Percentiles rank a stretch among this genome's conserved stretches.
These are phyloP conservation scores for Eilema griseolum DNA, from an alignment of 2,888 invertebrate species.

Conservation along the genomic window DNA sequence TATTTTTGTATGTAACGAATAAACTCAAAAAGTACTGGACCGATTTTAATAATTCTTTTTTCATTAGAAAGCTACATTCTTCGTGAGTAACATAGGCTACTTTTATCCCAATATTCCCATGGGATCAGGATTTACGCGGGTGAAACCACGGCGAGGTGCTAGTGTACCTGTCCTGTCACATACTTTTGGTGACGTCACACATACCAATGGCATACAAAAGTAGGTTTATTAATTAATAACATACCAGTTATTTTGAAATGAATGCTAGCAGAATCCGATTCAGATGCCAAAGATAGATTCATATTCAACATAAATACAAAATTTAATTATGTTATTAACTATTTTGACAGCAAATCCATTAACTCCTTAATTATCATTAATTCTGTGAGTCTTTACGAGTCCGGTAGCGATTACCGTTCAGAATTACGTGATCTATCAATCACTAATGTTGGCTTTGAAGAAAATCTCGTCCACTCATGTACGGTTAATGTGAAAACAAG, in stretches of 20 bases:
- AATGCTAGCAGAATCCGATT: neutral
- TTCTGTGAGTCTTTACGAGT: slow-evolving; percentile 10
- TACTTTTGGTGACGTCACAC: too few species aligned
- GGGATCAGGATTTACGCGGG: too few species aligned
- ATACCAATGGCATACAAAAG: too few species aligned
- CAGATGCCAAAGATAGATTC: neutral
- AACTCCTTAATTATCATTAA: slow-evolving; percentile 5
- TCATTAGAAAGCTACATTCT: too few species aligned
- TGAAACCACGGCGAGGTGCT: too few species aligned
- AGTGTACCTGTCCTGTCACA: too few species aligned
- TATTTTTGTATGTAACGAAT: too few species aligned
- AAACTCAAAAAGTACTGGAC: too few species aligned
- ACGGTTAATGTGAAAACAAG: slow-evolving; percentile 34
- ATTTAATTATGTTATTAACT: slow-evolving; percentile 3
- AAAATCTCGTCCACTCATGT: slow-evolving; percentile 36
- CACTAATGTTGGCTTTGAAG: slow-evolving; percentile 28
- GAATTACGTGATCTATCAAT: slow-evolving; percentile 46
- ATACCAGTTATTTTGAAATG: neutral
- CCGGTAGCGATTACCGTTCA: slow-evolving; percentile 38
- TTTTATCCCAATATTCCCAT: too few species aligned
- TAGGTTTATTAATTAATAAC: neutral
- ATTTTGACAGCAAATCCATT: slow-evolving; percentile 27
- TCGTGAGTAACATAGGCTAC: too few species aligned
- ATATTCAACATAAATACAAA: slow-evolving; percentile 6
- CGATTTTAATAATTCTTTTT: too few species aligned